phyloP scores from a whole-genome alignment of 2,888 invertebrate species.

The Timema podura region DNA sequence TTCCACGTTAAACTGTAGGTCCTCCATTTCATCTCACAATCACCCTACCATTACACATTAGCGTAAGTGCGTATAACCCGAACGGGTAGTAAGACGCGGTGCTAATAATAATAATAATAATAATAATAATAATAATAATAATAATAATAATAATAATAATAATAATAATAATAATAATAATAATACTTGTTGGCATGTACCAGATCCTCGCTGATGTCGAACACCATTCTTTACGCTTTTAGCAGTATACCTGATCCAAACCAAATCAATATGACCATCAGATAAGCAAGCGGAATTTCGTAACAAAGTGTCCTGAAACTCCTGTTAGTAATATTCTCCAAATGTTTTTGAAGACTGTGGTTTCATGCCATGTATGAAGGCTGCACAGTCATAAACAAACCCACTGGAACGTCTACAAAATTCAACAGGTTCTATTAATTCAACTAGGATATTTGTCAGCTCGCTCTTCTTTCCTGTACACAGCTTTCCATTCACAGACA shows the following conservation, averaged over 20 bases:
- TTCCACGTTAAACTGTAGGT: no score
- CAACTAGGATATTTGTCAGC: neutral
- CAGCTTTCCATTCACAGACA: neutral
- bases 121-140: no score
- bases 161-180: no score
- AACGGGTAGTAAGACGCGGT: no score
- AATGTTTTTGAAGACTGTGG: neutral
- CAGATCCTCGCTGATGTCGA: neutral
- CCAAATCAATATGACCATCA: neutral
- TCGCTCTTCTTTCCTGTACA: neutral
- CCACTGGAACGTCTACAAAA: neutral
- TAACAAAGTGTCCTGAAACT: neutral
- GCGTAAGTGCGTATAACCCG: no score
- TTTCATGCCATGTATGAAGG: neutral
- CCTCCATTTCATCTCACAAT: no score
- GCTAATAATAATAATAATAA: no score
- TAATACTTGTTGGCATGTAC: no score
- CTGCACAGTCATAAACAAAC: neutral
- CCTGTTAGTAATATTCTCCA: neutral
- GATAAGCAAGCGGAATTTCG: neutral
- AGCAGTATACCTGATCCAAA: constrained; percentile 7
- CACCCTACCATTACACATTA: no score
- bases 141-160: no score
- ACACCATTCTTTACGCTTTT: neutral
- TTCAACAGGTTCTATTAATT: neutral